A percentile compares a stretch with the other conserved stretches of the same genome.
Conservation (phyloP, 2,888 invertebrate species). For the Rhagonycha fulva region DNA sequence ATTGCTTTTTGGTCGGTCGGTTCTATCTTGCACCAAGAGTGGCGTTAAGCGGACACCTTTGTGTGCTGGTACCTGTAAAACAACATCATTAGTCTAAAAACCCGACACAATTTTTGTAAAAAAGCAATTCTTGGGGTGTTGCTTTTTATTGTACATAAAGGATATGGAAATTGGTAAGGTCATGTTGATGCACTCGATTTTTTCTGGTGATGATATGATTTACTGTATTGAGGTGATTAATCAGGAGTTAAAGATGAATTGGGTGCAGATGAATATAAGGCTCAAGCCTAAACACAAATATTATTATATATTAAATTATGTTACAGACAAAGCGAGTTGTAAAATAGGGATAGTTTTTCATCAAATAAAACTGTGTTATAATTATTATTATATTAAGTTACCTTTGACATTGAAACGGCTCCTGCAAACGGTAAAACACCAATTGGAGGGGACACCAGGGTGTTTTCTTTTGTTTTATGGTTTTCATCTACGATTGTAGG, state of each 20-base stretch:
- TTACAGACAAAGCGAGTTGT: no score
- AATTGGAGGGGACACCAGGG: slow-evolving; percentile 37
- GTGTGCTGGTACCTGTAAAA: slow-evolving; percentile 26
- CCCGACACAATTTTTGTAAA: neutral
- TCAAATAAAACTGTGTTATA: no score
- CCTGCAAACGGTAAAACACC: slow-evolving; percentile 40
- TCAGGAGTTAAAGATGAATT: no score
- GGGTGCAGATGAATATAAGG: no score
- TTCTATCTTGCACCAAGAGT: slow-evolving; percentile 46
- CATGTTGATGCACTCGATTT: no score
- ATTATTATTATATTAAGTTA: neutral
- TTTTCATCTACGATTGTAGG: slow-evolving; percentile 44
- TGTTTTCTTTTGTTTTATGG: slow-evolving; percentile 34
- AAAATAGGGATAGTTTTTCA: no score
- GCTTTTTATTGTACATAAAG: no score
- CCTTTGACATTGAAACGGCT: slow-evolving; percentile 41
- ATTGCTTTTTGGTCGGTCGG: slow-evolving; percentile 51
- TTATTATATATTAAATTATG: no score
- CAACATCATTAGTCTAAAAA: neutral
- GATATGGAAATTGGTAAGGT: neutral
- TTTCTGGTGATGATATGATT: no score
- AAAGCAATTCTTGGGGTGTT: no score
- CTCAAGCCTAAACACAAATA: no score
- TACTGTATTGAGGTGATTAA: no score
- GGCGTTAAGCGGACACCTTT: slow-evolving; percentile 47